Evolutionary conservation across 2,113 vertebrate species (phyloP), one percentile per base, ranked within the genome.

Genomic region (Cheilinus undulatus): DNA sequence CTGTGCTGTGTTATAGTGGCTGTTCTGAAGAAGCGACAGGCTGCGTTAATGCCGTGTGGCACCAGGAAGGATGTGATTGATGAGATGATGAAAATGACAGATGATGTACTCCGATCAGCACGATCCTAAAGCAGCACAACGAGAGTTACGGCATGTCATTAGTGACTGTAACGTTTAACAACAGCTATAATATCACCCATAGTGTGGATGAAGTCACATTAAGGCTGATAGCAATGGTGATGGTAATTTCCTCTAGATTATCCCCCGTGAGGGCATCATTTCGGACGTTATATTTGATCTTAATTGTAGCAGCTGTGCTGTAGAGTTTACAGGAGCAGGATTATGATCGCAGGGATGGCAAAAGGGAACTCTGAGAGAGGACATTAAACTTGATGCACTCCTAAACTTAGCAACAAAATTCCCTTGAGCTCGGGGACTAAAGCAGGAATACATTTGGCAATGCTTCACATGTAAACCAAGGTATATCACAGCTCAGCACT

Each of bases 131-230:
- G 70, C 62, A 22, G 77, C 83, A 65, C 63, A 52, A 36, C 34
- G 63, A 77, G 38, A 82, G 80, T 84, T 84, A 86, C 36, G 7
- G 73, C 56, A 13, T 32, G 36, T 54, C 73, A 68, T 86, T 86
- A 91, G 81, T 82, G 82, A 84, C 70, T 49, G 73, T 82, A 82
- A 78, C 54, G 40, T 88, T 88, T 89, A 80, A 89, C 82, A 83
- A 72, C 76, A 86, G 82, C 74, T 30, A 78, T 85, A 78, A 84
- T 82, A 82, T 67, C 58, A 50, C 42, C 64, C 68, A 42, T 45
- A 53, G 71, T 52, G 48, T 54, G 42, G 58, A 81, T 64, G 72
- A 78, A 76, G 56, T 45, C 40, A 36, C 83, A 71, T 85, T 76
- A 83, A 75, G 62, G 71, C 72, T 46, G 40, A 85, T 82, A 59